Evolutionary conservation across 2,888 invertebrate species (phyloP).

Genomic region (Palloptera scutellata): DNA sequence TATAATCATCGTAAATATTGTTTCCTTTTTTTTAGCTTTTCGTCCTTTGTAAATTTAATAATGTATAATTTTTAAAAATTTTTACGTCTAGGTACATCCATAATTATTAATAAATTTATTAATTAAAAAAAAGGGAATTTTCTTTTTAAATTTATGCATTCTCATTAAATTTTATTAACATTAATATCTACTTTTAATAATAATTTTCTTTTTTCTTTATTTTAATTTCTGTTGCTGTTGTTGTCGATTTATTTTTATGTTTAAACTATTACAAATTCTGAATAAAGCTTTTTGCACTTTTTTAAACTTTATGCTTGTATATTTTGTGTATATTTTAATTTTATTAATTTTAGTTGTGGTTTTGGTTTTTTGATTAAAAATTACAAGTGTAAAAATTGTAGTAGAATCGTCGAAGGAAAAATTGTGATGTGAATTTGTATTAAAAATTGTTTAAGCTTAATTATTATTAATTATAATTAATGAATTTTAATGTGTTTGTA

Average conservation of each 20-base stretch:
- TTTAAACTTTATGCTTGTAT: slow-evolving; percentile 29
- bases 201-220: slow-evolving; percentile 25
- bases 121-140: slow-evolving; percentile 44
- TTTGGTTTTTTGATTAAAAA: slow-evolving; percentile 34
- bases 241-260: slow-evolving; percentile 3
- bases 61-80: slow-evolving; percentile 26
- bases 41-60: slow-evolving; percentile 17
- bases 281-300: slow-evolving; percentile 29
- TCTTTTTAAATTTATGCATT: slow-evolving; percentile 29
- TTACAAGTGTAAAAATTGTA: no score
- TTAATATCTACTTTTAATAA: slow-evolving; percentile 23
- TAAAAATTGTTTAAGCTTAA: no score
- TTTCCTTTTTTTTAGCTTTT: slow-evolving; percentile 9
- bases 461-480: no score
- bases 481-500: no score
- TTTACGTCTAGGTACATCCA: slow-evolving; percentile 47
- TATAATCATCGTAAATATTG: slow-evolving; percentile 28
- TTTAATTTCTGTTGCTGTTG: slow-evolving; percentile 32
- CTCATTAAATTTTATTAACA: slow-evolving; percentile 25
- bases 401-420: no score
- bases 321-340: slow-evolving; percentile 25
- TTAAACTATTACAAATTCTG: slow-evolving; percentile 31
- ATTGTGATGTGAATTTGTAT: no score
- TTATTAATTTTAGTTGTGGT: slow-evolving; percentile 18
- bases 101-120: slow-evolving; percentile 32